phyloP scores from a whole-genome alignment of 2,797 vertebrate species.

The Characodon lateralis region DNA sequence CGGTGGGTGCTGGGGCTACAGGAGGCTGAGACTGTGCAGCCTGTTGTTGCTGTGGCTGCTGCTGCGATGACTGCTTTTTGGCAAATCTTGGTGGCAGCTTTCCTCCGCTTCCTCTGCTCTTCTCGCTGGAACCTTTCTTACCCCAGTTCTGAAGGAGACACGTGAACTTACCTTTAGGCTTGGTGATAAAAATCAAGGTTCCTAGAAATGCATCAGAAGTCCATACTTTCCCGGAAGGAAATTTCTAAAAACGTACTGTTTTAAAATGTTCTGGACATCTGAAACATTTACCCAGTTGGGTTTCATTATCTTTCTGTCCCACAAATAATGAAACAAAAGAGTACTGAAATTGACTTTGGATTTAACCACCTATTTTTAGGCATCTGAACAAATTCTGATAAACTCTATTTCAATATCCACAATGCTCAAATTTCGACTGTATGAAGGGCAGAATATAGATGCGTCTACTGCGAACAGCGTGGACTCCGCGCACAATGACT shows the following conservation, averaged over 20 bases:
- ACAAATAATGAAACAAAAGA: not conserved
- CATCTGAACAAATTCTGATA: not conserved
- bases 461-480: no score
- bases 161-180: not conserved
- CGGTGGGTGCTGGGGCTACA: conserved; percentile 49
- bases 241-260: not conserved
- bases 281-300: not conserved
- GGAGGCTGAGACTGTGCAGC: conserved; percentile 64
- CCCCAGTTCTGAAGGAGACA: conserved; percentile 86
- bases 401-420: not conserved
- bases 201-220: not conserved
- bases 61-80: conserved; percentile 91
- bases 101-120: conserved; percentile 90
- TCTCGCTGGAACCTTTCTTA: conserved; percentile 93
- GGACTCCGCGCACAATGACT: no score
- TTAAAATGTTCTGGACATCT: not conserved
- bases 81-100: conserved; percentile 97
- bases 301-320: no score
- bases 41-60: conserved; percentile 64
- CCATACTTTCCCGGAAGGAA: not conserved
- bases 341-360: not conserved
- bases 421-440: not conserved
- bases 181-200: not conserved
- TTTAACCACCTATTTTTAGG: not conserved
- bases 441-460: not conserved